phyloP scores from a whole-genome alignment of 2,888 invertebrate species.

The Drepanosiphum platanoidis region DNA sequence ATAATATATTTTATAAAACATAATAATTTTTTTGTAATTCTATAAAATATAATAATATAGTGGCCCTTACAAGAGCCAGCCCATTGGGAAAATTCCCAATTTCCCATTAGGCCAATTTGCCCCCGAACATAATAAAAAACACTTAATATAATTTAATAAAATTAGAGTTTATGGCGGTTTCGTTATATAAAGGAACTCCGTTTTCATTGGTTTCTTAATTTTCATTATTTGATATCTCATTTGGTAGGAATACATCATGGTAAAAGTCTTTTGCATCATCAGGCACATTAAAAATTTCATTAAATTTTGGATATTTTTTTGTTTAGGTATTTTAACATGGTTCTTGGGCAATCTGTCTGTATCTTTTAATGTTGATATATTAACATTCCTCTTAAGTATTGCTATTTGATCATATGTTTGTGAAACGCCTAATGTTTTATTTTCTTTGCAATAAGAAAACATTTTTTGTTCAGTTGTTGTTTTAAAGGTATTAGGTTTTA shows the following conservation, averaged over 20 bases:
- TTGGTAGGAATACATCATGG: neutral
- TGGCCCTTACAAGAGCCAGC: too few species aligned
- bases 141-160: too few species aligned
- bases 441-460: neutral
- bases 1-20: too few species aligned
- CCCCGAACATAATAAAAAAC: too few species aligned
- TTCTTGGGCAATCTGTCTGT: neutral
- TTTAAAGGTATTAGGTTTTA: neutral
- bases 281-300: neutral
- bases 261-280: conserved; percentile 24
- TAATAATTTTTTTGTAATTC: too few species aligned
- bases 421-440: neutral
- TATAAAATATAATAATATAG: too few species aligned
- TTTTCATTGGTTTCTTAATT: conserved; percentile 2
- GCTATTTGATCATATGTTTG: neutral
- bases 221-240: neutral
- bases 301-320: neutral
- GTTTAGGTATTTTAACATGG: conserved; percentile 1
- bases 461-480: neutral
- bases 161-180: too few species aligned
- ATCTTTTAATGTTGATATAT: neutral
- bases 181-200: neutral
- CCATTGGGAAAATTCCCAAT: too few species aligned
- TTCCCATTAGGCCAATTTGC: too few species aligned
- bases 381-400: neutral